Conservation (phyloP, 2,888 invertebrate genomes). For the Mamestra brassicae region DNA sequence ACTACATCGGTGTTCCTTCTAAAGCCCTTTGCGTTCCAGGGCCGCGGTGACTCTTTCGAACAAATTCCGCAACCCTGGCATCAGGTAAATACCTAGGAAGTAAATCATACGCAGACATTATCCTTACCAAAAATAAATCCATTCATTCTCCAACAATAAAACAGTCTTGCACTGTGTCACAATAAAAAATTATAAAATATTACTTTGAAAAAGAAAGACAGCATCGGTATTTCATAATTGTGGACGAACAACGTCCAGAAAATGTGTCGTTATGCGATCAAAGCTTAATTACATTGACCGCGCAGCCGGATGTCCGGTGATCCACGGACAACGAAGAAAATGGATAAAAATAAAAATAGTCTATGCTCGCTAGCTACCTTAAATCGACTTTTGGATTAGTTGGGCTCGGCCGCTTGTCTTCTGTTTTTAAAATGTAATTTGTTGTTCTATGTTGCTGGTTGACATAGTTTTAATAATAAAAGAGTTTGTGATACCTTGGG, state of each 20-base stretch:
- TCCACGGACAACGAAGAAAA: constrained; percentile 83
- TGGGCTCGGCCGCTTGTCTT: constrained; percentile 39
- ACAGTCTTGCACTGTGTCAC: constrained; percentile 18
- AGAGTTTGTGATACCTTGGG: neutral
- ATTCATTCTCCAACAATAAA: constrained; percentile 1
- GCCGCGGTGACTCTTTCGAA: too few species aligned
- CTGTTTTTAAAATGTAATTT: constrained; percentile 42
- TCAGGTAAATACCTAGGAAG: neutral
- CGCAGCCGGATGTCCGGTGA: constrained; percentile 85
- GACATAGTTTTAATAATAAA: constrained; percentile 15
- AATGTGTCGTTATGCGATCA: constrained; percentile 88
- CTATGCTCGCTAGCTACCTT: constrained; percentile 71
- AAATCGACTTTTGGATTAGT: constrained; percentile 65
- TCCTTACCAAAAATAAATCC: constrained; percentile 10
- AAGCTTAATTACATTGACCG: constrained; percentile 89
- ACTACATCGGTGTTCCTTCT: too few species aligned
- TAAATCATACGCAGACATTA: constrained; percentile 11
- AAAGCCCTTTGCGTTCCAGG: too few species aligned
- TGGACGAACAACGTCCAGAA: constrained; percentile 77
- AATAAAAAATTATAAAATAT: constrained; percentile 57
- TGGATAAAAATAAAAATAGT: constrained; percentile 86
- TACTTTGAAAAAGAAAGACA: constrained; percentile 46
- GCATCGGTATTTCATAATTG: constrained; percentile 66
- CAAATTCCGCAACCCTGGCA: too few species aligned
- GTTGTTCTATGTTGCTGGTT: constrained; percentile 20